Evolutionary conservation across 2,888 invertebrate species (phyloP).

Genomic region (Iselma pallidipennis): DNA sequence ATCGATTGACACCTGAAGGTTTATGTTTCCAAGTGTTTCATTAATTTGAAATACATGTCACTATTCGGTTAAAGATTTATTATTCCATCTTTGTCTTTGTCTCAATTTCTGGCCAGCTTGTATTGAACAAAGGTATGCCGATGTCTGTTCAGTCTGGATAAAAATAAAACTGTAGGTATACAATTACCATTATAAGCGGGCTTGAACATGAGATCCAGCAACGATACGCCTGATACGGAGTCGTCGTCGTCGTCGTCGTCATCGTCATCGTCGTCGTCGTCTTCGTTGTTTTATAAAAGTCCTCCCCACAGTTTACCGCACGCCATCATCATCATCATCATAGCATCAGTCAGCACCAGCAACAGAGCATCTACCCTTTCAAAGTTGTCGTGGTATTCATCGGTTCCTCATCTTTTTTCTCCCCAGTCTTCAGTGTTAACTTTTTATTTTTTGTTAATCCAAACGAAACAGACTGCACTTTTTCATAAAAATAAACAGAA

Average conservation of each 20-base stretch:
- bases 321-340: not conserved
- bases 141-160: conserved; percentile 25
- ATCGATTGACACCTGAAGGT: not conserved
- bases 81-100: not conserved
- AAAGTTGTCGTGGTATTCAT: not conserved
- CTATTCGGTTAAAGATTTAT: not conserved
- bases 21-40: not conserved
- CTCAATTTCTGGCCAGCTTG: not conserved
- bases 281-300: too few relatives aligned
- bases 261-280: not conserved
- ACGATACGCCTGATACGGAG: conserved; percentile 27
- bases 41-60: not conserved
- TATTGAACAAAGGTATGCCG: conserved; percentile 26
- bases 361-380: not conserved
- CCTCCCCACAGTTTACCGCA: not conserved
- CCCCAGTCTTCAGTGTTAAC: too few relatives aligned
- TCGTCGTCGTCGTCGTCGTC: too few relatives aligned
- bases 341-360: not conserved
- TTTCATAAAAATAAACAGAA: not conserved
- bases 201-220: conserved; percentile 30
- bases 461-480: not conserved
- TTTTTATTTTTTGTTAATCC: not conserved
- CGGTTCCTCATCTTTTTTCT: too few relatives aligned
- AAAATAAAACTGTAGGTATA: conserved; percentile 29
- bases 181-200: conserved; percentile 31